These are phyloP conservation scores for Rhinichthys klamathensis DNA, from an alignment of 2,113 vertebrate genomes.

Conservation along the genomic window DNA sequence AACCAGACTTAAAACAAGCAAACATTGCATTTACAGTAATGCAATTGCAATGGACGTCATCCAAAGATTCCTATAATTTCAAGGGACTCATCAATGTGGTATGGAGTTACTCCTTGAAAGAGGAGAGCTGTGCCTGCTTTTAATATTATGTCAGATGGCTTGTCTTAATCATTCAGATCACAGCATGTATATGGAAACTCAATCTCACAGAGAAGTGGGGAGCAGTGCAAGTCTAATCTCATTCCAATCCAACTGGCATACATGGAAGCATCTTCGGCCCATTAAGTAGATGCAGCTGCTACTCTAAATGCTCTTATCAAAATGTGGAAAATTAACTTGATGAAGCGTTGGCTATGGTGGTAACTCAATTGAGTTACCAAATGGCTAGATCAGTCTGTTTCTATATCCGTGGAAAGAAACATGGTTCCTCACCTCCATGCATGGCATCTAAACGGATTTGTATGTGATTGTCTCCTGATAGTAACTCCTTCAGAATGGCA, in stretches of 20 bases:
- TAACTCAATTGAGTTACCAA: too few species aligned
- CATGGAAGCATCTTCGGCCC: background rate
- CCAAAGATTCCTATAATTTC: conserved; percentile 28
- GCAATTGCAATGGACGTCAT: too few species aligned
- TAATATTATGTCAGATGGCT: conserved; percentile 56
- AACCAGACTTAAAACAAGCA: too few species aligned
- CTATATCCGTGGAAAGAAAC: background rate
- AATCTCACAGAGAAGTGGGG: background rate
- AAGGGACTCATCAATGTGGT: conserved; percentile 34
- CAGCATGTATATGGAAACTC: conserved; percentile 43
- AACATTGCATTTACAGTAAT: too few species aligned
- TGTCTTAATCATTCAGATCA: conserved; percentile 46
- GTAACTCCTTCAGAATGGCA: conserved; percentile 87
- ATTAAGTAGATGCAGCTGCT: conserved; percentile 4
- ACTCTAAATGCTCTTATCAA: background rate
- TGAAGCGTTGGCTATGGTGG: background rate
- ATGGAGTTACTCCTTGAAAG: conserved; percentile 14
- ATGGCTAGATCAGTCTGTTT: background rate
- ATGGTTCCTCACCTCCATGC: conserved; percentile 85
- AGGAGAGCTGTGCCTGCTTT: conserved; percentile 34
- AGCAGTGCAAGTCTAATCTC: background rate
- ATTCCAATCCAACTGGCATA: background rate
- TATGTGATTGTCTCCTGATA: conserved; percentile 87
- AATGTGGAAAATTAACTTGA: background rate
- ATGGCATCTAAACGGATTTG: conserved; percentile 92